Evolutionary conservation across 2,888 invertebrate genomes (phyloP).

Genomic region (Thymelicus acteon): DNA sequence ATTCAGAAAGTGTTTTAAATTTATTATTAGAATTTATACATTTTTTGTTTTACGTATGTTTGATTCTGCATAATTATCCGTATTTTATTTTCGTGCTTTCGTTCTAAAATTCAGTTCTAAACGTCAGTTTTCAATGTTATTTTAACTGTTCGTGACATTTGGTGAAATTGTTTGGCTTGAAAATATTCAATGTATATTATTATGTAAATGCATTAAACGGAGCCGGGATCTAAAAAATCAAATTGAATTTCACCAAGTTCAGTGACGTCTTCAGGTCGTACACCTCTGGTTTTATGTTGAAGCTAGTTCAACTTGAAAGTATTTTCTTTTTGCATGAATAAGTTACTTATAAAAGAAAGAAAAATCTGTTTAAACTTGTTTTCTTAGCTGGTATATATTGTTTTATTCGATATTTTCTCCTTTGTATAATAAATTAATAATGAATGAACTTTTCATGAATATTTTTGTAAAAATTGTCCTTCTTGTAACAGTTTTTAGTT

Average conservation of each 20-base stretch:
- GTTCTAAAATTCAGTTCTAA: conserved; percentile 1
- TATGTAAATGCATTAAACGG: conserved; percentile 12
- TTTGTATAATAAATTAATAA: too few species aligned
- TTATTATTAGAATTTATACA: too few species aligned
- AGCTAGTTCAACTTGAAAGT: not conserved
- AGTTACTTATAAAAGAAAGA: conserved; percentile 1
- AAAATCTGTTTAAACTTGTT: not conserved
- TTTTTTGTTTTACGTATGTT: not conserved
- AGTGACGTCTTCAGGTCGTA: conserved; percentile 22
- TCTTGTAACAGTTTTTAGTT: too few species aligned
- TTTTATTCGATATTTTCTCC: not conserved
- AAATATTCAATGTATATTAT: conserved; percentile 6
- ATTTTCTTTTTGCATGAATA: conserved; percentile 11
- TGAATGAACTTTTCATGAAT: too few species aligned
- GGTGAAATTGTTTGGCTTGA: conserved; percentile 16
- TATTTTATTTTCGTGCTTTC: conserved; percentile 17
- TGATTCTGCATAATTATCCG: not conserved
- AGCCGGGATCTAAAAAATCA: conserved; percentile 22
- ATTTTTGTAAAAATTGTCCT: too few species aligned
- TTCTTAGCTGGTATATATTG: not conserved
- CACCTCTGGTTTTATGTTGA: conserved; percentile 21
- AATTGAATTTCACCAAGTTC: conserved; percentile 19
- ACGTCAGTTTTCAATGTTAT: conserved; percentile 10
- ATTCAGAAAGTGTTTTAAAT: too few species aligned
- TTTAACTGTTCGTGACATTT: conserved; percentile 24